Percentiles rank a stretch among this genome's conserved stretches.
phyloP scores from a whole-genome alignment of 1,140 invertebrate species.

The Atta colombica region DNA sequence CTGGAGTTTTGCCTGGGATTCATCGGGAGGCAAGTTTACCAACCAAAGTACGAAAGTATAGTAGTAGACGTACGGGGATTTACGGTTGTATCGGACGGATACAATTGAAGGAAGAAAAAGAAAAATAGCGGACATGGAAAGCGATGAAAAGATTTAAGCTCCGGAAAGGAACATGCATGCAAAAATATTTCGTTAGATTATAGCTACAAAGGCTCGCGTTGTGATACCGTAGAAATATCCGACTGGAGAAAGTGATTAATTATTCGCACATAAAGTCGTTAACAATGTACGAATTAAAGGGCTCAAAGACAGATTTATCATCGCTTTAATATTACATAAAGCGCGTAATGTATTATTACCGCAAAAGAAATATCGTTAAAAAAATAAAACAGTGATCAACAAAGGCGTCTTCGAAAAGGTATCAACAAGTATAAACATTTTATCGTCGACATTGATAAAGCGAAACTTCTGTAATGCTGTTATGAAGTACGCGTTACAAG shows the following conservation, averaged over 20 bases:
- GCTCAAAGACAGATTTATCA: slow-evolving; percentile 20
- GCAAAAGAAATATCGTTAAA: slow-evolving; percentile 1
- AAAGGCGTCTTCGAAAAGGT: neutral
- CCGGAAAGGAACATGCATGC: neutral
- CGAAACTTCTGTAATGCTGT: slow-evolving; percentile 55
- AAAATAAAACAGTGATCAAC: slow-evolving; percentile 27
- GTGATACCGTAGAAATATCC: neutral
- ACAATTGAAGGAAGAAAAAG: slow-evolving; percentile 4
- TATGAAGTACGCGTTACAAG: slow-evolving; percentile 51
- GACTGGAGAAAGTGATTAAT: neutral
- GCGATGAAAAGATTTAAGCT: neutral
- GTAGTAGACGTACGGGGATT: slow-evolving; percentile 35
- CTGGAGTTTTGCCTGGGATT: slow-evolving; percentile 60
- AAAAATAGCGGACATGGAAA: neutral
- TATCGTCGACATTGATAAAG: slow-evolving; percentile 57
- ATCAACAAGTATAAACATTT: slow-evolving; percentile 44
- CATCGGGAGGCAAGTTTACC: slow-evolving; percentile 54
- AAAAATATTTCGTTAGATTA: neutral
- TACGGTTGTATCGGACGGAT: slow-evolving; percentile 19
- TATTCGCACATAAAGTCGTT: slow-evolving; percentile 15
- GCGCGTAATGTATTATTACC: slow-evolving; percentile 18
- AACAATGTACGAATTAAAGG: slow-evolving; percentile 16
- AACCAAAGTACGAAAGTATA: slow-evolving; percentile 32
- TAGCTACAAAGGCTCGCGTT: neutral
- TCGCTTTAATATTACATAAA: slow-evolving; percentile 33